Evolutionary conservation across 2,113 vertebrate genomes (phyloP).

Genomic region (Phrynosoma platyrhinos): DNA sequence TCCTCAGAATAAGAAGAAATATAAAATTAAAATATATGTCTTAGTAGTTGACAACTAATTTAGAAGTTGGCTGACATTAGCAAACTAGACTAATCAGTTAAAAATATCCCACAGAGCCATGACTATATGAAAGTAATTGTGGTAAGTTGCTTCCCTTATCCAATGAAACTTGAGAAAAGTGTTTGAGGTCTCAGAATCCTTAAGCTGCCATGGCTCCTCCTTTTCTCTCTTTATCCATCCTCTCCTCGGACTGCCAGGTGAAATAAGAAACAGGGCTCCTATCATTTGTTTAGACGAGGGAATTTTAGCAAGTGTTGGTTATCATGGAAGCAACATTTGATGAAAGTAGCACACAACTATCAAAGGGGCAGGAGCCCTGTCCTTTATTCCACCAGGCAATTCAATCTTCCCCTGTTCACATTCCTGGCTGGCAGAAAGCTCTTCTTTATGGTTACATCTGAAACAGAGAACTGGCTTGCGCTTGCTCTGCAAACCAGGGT

Average conservation of each 20-base stretch:
- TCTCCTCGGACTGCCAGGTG: no score
- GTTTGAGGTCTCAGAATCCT: no score
- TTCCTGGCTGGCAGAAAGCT: neutral
- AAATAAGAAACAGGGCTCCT: no score
- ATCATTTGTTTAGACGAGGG: no score
- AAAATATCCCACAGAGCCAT: neutral
- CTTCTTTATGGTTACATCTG: neutral
- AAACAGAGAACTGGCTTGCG: neutral
- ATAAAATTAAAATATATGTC: neutral
- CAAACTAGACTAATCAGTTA: neutral
- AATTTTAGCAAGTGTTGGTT: no score
- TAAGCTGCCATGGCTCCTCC: no score
- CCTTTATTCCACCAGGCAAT: neutral
- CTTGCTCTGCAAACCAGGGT: neutral
- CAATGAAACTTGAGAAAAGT: neutral
- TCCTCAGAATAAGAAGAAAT: neutral
- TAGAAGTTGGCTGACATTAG: neutral
- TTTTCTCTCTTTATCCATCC: no score
- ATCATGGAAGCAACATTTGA: no score
- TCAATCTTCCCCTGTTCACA: neutral
- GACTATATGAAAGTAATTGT: neutral
- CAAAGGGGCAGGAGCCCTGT: no score
- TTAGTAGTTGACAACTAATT: slow-evolving; percentile 20
- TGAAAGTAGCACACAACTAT: no score
- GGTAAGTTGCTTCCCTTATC: neutral